Conservation (phyloP, 1,140 invertebrate species). For the Drosophila seguyi region DNA sequence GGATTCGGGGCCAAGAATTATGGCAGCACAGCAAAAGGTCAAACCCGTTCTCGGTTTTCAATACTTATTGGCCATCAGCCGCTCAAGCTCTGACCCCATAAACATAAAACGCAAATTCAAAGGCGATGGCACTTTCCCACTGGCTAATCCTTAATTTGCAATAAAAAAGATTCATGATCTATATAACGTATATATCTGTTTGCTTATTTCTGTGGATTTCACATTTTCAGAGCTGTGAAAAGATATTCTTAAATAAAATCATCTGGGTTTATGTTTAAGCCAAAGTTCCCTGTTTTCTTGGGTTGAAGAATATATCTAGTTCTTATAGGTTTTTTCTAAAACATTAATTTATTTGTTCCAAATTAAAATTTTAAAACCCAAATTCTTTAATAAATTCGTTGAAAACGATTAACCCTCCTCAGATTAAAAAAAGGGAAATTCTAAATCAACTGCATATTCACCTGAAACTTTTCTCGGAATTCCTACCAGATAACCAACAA, state of each 20-base stretch:
- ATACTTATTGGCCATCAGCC: slow-evolving; percentile 46
- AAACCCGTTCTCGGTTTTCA: slow-evolving; percentile 54
- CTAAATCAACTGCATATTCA: not conserved
- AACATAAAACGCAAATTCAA: slow-evolving; percentile 38
- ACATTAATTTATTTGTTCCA: too few species aligned
- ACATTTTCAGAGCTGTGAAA: not conserved
- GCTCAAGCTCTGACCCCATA: slow-evolving; percentile 18
- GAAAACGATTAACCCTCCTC: not conserved
- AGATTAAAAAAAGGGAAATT: not conserved
- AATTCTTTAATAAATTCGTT: not conserved
- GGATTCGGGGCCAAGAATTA: slow-evolving; percentile 37
- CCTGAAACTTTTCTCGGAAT: slow-evolving; percentile 2
- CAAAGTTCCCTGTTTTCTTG: not conserved
- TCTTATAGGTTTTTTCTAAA: not conserved
- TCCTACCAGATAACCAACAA: not conserved
- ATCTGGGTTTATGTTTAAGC: not conserved
- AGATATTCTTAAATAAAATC: not conserved
- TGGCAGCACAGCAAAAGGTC: slow-evolving; percentile 48
- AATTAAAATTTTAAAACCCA: not conserved
- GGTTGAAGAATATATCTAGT: not conserved
- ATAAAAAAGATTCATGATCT: slow-evolving; percentile 48
- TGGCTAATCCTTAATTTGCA: slow-evolving; percentile 50
- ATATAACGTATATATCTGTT: slow-evolving; percentile 11
- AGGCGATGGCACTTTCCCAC: slow-evolving; percentile 29
- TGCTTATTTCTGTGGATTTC: not conserved